A percentile compares a stretch with the other conserved stretches of the same genome.
phyloP scores from a whole-genome alignment of 2,113 vertebrate species.

The Cyrtonyx montezumae region DNA sequence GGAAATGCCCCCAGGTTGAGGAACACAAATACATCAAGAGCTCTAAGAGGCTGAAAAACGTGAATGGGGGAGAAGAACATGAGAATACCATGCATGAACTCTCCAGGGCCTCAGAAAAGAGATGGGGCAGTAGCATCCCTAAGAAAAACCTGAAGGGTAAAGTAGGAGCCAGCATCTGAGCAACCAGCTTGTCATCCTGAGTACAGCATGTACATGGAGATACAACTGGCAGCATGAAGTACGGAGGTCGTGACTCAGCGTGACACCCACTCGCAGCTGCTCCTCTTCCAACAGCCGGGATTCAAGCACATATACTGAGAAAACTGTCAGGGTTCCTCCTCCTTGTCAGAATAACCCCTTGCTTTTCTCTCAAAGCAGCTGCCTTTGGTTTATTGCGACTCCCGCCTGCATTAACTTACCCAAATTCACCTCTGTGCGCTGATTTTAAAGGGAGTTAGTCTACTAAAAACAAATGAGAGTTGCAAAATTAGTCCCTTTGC shows the following conservation, averaged over 20 bases:
- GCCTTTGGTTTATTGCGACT: background rate
- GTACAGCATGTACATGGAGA: background rate
- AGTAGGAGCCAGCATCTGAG: background rate
- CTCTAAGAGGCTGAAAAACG: background rate
- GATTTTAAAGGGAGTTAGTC: background rate
- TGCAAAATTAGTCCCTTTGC: background rate
- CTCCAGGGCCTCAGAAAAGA: background rate
- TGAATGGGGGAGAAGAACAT: background rate
- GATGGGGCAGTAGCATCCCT: accelerated
- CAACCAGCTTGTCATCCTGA: accelerated
- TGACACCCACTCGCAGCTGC: background rate
- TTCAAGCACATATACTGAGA: background rate
- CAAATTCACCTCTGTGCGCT: background rate
- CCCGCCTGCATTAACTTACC: background rate
- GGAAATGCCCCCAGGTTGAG: background rate
- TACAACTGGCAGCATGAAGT: accelerated
- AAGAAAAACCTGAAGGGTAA: background rate
- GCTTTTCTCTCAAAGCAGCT: background rate
- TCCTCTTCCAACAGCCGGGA: background rate
- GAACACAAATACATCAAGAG: background rate
- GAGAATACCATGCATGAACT: background rate
- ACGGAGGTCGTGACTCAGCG: background rate
- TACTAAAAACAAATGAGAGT: background rate
- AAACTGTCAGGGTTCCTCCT: background rate
- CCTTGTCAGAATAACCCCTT: background rate